Evolutionary conservation across 2,113 vertebrate genomes (phyloP).

Genomic region (Dromiciops gliroides): DNA sequence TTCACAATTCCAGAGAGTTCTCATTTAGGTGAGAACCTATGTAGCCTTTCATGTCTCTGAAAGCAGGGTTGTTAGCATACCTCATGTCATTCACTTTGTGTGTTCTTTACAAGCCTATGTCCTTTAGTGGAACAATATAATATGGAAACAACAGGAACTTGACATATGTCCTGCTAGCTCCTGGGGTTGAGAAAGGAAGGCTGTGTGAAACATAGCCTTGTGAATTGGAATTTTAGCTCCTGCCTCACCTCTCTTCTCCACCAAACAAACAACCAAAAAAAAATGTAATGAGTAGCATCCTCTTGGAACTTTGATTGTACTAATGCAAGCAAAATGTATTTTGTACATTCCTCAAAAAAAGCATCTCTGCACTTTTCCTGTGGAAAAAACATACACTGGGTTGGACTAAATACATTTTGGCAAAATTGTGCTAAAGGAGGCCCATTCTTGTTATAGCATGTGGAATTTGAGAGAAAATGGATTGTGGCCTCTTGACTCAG

Average conservation of each 20-base stretch:
- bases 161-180: not conserved
- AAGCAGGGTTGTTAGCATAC: not conserved
- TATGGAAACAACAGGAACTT: not conserved
- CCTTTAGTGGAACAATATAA: not conserved
- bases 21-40: too few relatives aligned
- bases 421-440: not conserved
- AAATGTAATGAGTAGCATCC: not conserved
- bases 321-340: not conserved
- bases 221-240: not conserved
- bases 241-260: too few relatives aligned
- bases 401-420: not conserved
- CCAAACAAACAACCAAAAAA: too few relatives aligned
- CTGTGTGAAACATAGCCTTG: not conserved
- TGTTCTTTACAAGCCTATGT: not conserved
- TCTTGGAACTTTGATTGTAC: accelerated
- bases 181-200: not conserved
- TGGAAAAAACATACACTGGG: too few relatives aligned
- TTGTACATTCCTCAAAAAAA: not conserved
- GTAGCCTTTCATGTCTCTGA: not conserved
- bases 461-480: not conserved
- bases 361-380: not conserved
- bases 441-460: not conserved
- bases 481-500: not conserved
- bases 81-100: not conserved
- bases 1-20: not conserved